Conservation (phyloP, 2,113 vertebrate genomes). For the Variabilichromis moorii region DNA sequence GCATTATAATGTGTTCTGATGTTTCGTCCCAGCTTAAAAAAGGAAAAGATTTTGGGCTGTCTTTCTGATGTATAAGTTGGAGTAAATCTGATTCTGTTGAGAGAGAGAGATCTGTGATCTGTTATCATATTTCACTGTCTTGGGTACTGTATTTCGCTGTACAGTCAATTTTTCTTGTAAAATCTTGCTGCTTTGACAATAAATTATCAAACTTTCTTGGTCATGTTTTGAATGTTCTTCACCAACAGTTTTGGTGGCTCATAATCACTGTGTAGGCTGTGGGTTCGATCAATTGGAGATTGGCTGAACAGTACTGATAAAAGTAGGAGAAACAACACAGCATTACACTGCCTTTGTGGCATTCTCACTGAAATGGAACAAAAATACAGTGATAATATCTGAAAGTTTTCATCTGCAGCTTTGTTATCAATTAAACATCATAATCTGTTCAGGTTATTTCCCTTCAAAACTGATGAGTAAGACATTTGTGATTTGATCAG, state of each 20-base stretch:
- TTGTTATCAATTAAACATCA: not conserved
- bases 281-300: not conserved
- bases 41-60: not conserved
- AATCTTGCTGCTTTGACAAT: conserved; percentile 64
- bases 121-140: conserved; percentile 1
- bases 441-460: not conserved
- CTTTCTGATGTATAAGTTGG: not conserved
- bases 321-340: not conserved
- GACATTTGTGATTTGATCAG: not conserved
- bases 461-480: not conserved
- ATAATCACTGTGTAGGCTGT: not conserved
- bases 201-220: conserved; percentile 53
- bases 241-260: not conserved
- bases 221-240: not conserved
- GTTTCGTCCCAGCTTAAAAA: conserved; percentile 1
- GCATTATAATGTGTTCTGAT: not conserved
- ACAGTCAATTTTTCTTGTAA: conserved; percentile 75
- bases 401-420: not conserved
- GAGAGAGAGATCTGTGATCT: not conserved
- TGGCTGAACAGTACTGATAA: not conserved
- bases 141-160: conserved; percentile 59
- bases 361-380: not conserved
- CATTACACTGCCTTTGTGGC: not conserved
- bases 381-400: not conserved
- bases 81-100: conserved; percentile 15